Conservation (phyloP, 1,140 invertebrate species). For the Ctenoplectra terminalis region DNA sequence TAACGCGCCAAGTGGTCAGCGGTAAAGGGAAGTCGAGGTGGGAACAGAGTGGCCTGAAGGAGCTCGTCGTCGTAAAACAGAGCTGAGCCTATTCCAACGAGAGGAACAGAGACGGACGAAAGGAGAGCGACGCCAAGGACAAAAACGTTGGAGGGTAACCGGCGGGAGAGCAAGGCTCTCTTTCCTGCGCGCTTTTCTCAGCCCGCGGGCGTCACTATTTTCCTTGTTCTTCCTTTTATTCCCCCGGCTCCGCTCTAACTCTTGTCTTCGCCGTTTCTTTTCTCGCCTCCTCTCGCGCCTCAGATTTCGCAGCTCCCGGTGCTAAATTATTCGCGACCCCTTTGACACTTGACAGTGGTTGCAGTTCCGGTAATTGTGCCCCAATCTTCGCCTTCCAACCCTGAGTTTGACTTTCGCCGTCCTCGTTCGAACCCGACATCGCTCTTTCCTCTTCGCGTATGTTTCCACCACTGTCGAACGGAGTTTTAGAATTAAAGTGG, state of each 20-base stretch:
- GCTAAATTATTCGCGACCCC: constrained; percentile 64
- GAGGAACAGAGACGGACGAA: not conserved
- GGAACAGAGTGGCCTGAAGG: constrained; percentile 31
- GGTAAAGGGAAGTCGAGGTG: constrained; percentile 41
- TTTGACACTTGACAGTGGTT: constrained; percentile 64
- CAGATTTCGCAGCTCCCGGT: not conserved
- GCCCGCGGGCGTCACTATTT: not conserved
- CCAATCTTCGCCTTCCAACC: constrained; percentile 25
- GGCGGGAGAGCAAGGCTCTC: constrained; percentile 43
- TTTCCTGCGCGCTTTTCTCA: constrained; percentile 23
- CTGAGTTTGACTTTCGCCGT: constrained; percentile 17
- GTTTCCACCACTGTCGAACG: not conserved
- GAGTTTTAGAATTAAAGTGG: too few relatives aligned
- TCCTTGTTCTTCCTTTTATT: too few relatives aligned
- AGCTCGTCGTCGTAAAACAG: not conserved
- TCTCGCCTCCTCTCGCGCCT: not conserved
- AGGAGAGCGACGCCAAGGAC: constrained; percentile 47
- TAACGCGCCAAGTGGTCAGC: constrained; percentile 63
- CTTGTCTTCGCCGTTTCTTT: constrained; percentile 1
- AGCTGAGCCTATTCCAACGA: constrained; percentile 8
- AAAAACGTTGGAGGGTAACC: constrained; percentile 58
- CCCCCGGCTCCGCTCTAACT: not conserved
- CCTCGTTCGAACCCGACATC: not conserved
- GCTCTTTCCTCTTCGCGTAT: not conserved
- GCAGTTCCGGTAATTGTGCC: constrained; percentile 65